Evolutionary conservation across 64 coral and sea anemone genomes (phyloP), one percentile per base, ranked within the genome.

Genomic region (Montipora sp.): DNA sequence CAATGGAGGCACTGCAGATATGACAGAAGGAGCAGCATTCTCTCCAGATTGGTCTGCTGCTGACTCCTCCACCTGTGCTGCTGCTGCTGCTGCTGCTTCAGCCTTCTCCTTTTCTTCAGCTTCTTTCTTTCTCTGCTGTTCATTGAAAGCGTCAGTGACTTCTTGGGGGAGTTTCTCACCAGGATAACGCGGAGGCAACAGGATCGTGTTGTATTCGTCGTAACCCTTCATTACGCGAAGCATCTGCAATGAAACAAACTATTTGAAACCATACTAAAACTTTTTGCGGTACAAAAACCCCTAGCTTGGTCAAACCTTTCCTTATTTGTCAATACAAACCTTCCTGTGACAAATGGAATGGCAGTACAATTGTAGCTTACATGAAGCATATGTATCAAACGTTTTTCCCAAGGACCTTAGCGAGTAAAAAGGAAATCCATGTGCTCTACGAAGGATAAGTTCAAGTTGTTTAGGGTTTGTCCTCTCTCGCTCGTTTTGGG

Each of bases 131-230:
- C 86, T 93, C 83, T 96, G 94, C 75, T 94, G 91, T 53, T 99
- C 91, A 78, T 93, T 89, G 73, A 79, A 99, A 0, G 94, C 87
- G 45, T 96, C 89, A 1, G 51, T 77, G 0, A 99, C 73, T 75
- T 96, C 97, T 79, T 90, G 75, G 15, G 97, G 97, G 19, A 99
- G 86, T 79, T 96, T 94, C 44, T 89, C 48, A 6, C 97, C 97
- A 74, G 97, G 91, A 36, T 96, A 78, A 3, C 97, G 82, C 36
- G 97, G 97, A 23, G 97, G 97, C 19, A 99, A 83, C 43, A 99
- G 81, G 65, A 99, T 99, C 6, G 94, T 99, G 55, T 99, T 99
- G 85, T 96, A 96, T 81, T 99, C 97, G 75, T 99, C 97, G 82
- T 99, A 99, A n/a, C 97, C 97, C 73, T 99, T 99, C 94, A 99